phyloP scores from a whole-genome alignment of 2,113 vertebrate species.

The Nothocercus nigrocapillus region DNA sequence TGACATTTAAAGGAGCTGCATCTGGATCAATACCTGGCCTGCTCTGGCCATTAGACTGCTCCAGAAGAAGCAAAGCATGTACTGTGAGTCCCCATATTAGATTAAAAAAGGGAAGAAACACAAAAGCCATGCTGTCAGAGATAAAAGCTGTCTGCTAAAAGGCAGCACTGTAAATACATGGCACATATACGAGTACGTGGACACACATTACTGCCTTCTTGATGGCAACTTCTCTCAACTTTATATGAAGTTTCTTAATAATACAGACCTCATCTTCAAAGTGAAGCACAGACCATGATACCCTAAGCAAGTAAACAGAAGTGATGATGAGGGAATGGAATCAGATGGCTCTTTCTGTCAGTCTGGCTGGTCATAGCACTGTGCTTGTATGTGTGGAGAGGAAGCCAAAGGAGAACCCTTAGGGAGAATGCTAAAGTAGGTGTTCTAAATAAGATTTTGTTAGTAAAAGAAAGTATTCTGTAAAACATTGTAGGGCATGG shows the following conservation, averaged over 20 bases:
- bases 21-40: slow-evolving; percentile 27
- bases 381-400: not conserved
- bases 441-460: not conserved
- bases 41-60: not conserved
- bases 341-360: not conserved
- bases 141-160: not conserved
- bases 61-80: not conserved
- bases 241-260: not conserved
- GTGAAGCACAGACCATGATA: not conserved
- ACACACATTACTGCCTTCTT: not conserved
- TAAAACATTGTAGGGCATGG: not conserved
- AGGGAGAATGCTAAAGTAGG: not conserved
- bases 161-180: not conserved
- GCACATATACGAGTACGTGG: not conserved
- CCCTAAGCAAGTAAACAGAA: not conserved
- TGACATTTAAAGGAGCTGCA: not conserved
- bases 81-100: not conserved
- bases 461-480: not conserved
- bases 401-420: not conserved
- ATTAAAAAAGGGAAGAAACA: not conserved
- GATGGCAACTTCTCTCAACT: not conserved
- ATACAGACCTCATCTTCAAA: not conserved
- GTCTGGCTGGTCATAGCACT: not conserved
- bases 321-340: not conserved
- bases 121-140: not conserved